phyloP scores from a whole-genome alignment of 2,888 invertebrate genomes.

The Cerceris ruficornis region DNA sequence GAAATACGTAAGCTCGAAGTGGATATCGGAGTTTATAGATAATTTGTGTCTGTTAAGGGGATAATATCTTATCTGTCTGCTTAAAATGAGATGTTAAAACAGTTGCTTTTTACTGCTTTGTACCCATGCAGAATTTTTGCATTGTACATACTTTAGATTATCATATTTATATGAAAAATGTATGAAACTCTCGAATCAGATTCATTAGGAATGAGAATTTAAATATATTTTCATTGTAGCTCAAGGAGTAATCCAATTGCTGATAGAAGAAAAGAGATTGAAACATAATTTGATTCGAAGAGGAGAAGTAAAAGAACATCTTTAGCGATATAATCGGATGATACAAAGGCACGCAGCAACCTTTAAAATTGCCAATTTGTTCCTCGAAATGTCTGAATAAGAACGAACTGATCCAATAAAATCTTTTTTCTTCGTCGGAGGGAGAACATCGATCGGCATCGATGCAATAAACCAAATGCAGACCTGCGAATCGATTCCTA shows the following conservation, averaged over 20 bases:
- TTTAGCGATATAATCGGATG: neutral
- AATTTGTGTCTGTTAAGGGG: neutral
- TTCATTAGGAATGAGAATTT: no score
- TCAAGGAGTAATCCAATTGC: no score
- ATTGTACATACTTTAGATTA: neutral
- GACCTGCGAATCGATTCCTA: slow-evolving; percentile 48
- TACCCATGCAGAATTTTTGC: neutral
- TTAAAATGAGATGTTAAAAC: neutral
- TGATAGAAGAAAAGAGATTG: no score
- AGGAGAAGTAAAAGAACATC: no score
- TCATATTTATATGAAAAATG: neutral
- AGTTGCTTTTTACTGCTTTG: neutral
- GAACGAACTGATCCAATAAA: slow-evolving; percentile 7
- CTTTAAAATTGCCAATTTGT: neutral
- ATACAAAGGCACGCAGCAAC: neutral
- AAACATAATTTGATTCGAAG: no score
- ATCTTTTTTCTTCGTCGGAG: slow-evolving; percentile 4
- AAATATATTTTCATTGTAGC: no score
- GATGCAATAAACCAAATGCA: slow-evolving; percentile 46
- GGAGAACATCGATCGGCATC: slow-evolving; percentile 44
- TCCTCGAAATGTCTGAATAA: neutral
- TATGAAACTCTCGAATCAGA: neutral
- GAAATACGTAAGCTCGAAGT: neutral
- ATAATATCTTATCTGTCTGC: neutral
- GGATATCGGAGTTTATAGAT: neutral